Percentiles rank a stretch among this genome's conserved stretches.
These are phyloP conservation scores for Mnemiopsis leidyi DNA, from an alignment of 37 sponge, comb jelly and placozoan species.

Conservation along the genomic window DNA sequence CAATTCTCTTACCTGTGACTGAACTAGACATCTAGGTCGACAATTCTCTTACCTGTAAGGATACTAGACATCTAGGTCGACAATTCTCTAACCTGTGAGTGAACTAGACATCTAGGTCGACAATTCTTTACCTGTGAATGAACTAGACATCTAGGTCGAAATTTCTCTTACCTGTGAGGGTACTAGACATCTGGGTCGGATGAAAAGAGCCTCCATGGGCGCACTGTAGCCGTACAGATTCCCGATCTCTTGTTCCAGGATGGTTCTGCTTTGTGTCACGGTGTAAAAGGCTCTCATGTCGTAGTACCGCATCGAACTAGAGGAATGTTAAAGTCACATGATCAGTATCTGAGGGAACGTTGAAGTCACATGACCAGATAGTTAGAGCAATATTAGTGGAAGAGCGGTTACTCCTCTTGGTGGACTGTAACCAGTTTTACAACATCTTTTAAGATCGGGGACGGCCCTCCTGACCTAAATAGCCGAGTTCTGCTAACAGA, in stretches of 20 bases:
- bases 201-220: constrained; percentile 59
- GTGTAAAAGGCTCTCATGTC: constrained; percentile 53
- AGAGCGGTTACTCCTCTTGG: background rate
- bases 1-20: too few species aligned
- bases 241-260: constrained; percentile 46
- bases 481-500: background rate
- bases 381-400: background rate
- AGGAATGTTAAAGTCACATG: background rate
- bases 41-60: too few species aligned
- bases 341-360: too few species aligned
- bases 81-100: too few species aligned
- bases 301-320: constrained; percentile 48
- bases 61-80: too few species aligned
- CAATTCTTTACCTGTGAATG: too few species aligned
- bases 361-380: background rate
- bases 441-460: background rate
- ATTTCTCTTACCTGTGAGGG: constrained; percentile 13
- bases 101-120: too few species aligned
- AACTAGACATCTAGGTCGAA: too few species aligned
- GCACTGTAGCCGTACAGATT: constrained; percentile 60
- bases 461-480: background rate
- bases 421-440: background rate
- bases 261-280: constrained; percentile 36
- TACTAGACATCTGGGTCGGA: constrained; percentile 19
- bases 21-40: too few species aligned